Base-by-base conservation (phyloP, 2,113 vertebrate species). In the Callopanchax toddi region DNA sequence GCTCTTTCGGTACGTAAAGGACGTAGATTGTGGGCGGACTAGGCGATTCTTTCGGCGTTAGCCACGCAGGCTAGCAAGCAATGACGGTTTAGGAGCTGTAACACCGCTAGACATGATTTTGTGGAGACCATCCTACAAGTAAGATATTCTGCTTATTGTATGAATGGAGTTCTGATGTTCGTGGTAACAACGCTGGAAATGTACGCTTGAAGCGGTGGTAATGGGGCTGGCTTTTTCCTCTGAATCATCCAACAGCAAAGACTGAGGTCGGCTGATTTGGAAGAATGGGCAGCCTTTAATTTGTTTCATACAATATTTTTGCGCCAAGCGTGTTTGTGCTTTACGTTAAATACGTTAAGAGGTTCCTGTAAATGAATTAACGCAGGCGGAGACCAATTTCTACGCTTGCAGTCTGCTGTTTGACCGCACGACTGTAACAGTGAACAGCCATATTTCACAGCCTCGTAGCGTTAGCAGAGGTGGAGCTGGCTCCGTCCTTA, bases 381-480 rank as follows among this genome's bases (percentile, higher is more conserved):
- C 29, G 22, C 4, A 3, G 13, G 11, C 6, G n/a, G 22, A n/a
- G 3, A 21, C 34, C n/a, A 53, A 0, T 50, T 37, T 22, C 0
- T 12, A 1, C 5, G 18, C 23, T 16, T 18, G 9, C 45, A 20
- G 32, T 17, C 2, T 3, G 5, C 34, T 29, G 6, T 32, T 32
- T 9, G 29, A 32, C 29, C 29, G 20, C 20, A 34, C 15, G 37
- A 44, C 39, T 37, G 7, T 43, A 0, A 11, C 61, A 54, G 40
- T 81, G 82, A n/a, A 88, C 85, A 85, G 78, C 82, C 81, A 80
- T 82, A 58, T 86, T 83, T 7, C 79, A 55, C 15, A 15, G 21
- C 0, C 55, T 60, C 32, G 49, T 26, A 25, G 29, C 76, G 37
- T 50, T n/a, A 23, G 16, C n/a, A 1, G 0, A 69, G 56, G 61